Conservation (phyloP, 2,113 vertebrate genomes). For the Scopus umbretta region DNA sequence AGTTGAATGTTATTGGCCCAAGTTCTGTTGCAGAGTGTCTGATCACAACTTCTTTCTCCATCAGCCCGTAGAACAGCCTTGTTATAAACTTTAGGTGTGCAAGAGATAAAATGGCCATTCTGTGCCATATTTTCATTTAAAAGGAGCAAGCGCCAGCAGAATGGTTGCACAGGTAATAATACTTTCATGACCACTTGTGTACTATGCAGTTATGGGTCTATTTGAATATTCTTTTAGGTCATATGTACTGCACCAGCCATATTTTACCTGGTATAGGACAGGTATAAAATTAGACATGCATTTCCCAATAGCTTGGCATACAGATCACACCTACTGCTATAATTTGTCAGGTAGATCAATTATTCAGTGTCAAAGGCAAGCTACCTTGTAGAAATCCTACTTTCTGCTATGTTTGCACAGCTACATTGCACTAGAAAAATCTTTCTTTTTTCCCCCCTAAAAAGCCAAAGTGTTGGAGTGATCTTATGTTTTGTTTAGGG, state of each 20-base stretch:
- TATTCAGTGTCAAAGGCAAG: neutral
- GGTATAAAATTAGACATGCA: neutral
- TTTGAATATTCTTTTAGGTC: neutral
- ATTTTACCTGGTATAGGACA: neutral
- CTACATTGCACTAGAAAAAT: neutral
- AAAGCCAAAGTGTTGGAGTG: neutral
- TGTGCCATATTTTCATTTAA: neutral
- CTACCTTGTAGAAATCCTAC: neutral
- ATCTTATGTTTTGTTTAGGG: neutral
- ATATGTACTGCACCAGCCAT: neutral
- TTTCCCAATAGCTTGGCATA: neutral
- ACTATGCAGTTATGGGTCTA: neutral
- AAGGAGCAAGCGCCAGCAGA: neutral
- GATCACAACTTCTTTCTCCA: neutral
- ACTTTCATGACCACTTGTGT: neutral
- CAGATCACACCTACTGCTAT: neutral
- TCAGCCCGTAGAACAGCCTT: neutral
- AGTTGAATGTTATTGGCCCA: neutral
- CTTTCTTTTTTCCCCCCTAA: accelerated
- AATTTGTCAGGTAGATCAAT: neutral
- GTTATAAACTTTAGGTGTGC: neutral
- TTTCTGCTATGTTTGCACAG: neutral
- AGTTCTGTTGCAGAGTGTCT: neutral
- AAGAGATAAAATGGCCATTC: neutral
- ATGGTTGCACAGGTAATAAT: neutral